Percentiles rank a stretch among this genome's conserved stretches.
These are phyloP conservation scores for Nomada lathburiana DNA, from an alignment of 2,888 invertebrate genomes.

Conservation along the genomic window DNA sequence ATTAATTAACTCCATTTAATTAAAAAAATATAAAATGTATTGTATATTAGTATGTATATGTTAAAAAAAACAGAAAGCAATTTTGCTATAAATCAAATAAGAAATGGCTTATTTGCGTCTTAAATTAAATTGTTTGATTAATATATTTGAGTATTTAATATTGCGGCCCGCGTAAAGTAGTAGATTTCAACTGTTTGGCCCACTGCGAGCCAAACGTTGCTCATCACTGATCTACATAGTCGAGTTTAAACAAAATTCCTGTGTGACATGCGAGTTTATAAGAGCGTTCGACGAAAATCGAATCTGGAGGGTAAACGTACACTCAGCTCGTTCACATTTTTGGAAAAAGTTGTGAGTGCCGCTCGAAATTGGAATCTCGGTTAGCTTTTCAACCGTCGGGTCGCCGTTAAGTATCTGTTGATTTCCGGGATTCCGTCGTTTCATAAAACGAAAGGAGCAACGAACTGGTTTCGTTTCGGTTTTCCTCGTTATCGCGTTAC, in stretches of 20 bases:
- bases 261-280: background rate
- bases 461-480: background rate
- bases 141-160: too few relatives aligned
- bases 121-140: too few relatives aligned
- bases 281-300: background rate
- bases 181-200: too few relatives aligned
- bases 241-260: background rate
- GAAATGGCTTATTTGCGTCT: too few relatives aligned
- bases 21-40: too few relatives aligned
- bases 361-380: background rate
- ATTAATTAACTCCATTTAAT: too few relatives aligned
- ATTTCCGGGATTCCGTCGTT: slow-evolving; percentile 9
- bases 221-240: background rate
- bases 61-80: too few relatives aligned
- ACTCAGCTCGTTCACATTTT: background rate
- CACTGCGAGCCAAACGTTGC: too few relatives aligned
- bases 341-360: background rate
- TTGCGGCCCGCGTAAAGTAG: too few relatives aligned
- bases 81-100: too few relatives aligned
- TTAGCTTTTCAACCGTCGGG: background rate
- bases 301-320: background rate
- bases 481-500: too few relatives aligned
- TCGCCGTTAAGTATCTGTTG: background rate
- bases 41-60: too few relatives aligned
- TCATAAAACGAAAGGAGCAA: background rate